phyloP scores from a whole-genome alignment of 2,797 vertebrate species.

The Phrynocephalus vlangalii region DNA sequence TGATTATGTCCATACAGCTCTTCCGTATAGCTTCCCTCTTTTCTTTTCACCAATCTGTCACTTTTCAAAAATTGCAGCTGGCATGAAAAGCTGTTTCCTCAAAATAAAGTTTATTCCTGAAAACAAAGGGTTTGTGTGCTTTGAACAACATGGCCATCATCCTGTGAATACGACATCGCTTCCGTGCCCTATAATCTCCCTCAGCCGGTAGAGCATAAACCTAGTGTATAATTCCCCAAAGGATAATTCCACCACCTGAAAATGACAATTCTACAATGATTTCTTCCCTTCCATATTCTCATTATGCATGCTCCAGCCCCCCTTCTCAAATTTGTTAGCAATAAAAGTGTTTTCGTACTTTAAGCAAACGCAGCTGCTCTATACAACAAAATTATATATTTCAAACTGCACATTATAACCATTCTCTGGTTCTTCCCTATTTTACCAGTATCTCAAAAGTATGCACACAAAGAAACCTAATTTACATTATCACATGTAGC shows the following conservation, averaged over 20 bases:
- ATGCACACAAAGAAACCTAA: conserved; percentile 18
- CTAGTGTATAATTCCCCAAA: conserved; percentile 1
- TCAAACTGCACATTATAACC: conserved; percentile 26
- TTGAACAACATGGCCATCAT: conserved; percentile 9
- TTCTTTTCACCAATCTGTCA: neutral
- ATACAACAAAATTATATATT: conserved; percentile 43
- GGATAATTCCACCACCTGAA: conserved; percentile 1
- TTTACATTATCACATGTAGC: conserved; percentile 8
- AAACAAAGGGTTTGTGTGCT: conserved; percentile 4
- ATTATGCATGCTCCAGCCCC: conserved; percentile 2
- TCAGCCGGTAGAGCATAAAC: neutral
- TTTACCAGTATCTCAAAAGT: conserved; percentile 22
- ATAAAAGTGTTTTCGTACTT: conserved; percentile 40
- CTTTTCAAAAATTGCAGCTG: conserved; percentile 22
- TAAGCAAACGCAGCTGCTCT: neutral
- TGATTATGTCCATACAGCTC: neutral
- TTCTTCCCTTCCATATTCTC: neutral
- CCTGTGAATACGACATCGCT: conserved; percentile 25
- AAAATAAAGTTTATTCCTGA: conserved; percentile 14
- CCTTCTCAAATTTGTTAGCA: neutral
- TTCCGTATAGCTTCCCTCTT: neutral
- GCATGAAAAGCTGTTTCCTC: neutral
- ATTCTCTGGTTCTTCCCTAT: conserved; percentile 7
- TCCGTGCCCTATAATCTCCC: conserved; percentile 29
- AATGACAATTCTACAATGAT: conserved; percentile 32